Conservation (phyloP, 1,140 invertebrate species). For the Monomorium pharaonis region DNA sequence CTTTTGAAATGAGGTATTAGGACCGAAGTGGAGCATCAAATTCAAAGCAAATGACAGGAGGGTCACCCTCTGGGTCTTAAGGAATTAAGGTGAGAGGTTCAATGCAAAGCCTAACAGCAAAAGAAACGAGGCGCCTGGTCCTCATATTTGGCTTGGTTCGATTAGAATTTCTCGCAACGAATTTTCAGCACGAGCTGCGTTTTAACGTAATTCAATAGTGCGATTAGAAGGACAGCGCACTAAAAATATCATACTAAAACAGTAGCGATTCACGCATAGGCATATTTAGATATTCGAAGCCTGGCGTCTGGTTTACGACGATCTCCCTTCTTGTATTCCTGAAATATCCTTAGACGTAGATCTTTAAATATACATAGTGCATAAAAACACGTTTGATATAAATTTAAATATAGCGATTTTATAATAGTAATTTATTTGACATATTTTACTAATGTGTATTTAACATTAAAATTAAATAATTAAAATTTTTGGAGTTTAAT, state of each 20-base stretch:
- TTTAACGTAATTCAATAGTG: neutral
- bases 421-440: neutral
- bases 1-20: constrained; percentile 20
- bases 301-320: neutral
- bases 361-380: neutral
- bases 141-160: neutral
- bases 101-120: neutral
- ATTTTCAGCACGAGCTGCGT: neutral
- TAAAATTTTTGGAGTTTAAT: neutral
- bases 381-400: neutral
- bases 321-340: neutral
- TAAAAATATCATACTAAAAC: neutral
- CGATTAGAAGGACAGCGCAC: neutral
- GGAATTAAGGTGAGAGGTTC: constrained; percentile 6
- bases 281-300: neutral
- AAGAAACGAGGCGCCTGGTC: neutral
- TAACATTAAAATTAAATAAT: no score
- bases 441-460: neutral
- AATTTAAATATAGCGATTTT: neutral
- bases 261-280: neutral
- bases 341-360: neutral
- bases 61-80: neutral
- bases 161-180: neutral
- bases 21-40: constrained; percentile 18
- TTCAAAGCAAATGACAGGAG: neutral